phyloP scores from a whole-genome alignment of 2,113 vertebrate species.

The Dicerorhinus sumatrensis region DNA sequence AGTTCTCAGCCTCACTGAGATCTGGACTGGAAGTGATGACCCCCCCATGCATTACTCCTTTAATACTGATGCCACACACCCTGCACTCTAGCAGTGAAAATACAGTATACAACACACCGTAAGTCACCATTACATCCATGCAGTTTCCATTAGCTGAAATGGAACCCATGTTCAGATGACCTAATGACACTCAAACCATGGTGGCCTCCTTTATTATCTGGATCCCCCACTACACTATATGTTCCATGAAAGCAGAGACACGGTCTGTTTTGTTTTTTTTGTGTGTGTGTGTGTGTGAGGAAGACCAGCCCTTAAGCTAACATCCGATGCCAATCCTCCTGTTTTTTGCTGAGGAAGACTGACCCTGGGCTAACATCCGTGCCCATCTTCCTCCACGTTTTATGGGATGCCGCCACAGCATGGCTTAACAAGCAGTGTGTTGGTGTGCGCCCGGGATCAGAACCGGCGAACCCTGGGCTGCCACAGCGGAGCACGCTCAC shows the following conservation, averaged over 20 bases:
- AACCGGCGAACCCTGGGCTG: too few species aligned
- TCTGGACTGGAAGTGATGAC: not conserved
- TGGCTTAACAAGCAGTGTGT: too few species aligned
- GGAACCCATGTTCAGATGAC: conserved; percentile 10
- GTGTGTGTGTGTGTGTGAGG: too few species aligned
- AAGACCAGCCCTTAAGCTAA: too few species aligned
- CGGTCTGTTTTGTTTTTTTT: not conserved
- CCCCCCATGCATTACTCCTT: not conserved
- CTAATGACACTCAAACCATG: not conserved
- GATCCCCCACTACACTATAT: not conserved
- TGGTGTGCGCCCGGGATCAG: too few species aligned
- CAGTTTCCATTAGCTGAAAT: conserved; percentile 54
- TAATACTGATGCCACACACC: not conserved
- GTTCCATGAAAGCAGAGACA: conserved; percentile 41
- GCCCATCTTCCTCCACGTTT: too few species aligned
- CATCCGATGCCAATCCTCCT: too few species aligned
- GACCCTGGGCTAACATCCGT: too few species aligned
- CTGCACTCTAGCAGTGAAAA: not conserved
- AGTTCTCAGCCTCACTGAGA: not conserved
- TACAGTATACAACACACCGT: accelerated
- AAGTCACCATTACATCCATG: not conserved
- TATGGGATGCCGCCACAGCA: too few species aligned
- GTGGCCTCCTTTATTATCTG: not conserved
- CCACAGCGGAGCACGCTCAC: too few species aligned
- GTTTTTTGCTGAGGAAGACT: too few species aligned